Conservation (phyloP, 1,140 invertebrate genomes). For the Sweltsa coloradensis region DNA sequence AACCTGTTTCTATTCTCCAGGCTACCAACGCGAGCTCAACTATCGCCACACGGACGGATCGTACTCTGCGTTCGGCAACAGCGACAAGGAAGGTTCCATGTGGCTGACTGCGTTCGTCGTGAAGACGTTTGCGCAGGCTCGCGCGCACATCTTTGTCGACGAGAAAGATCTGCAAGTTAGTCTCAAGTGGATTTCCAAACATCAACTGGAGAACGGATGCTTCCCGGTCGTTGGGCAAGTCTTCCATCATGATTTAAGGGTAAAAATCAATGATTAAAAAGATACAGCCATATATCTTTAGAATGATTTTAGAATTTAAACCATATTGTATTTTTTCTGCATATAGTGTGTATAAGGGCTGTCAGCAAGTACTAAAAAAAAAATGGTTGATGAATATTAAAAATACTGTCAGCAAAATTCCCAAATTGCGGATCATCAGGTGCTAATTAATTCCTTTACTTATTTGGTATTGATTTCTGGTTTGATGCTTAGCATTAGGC, state of each 20-base stretch:
- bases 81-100: slow-evolving; percentile 51
- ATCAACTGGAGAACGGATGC: slow-evolving; percentile 65
- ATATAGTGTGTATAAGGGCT: no score
- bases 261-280: no score
- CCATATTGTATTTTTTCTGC: no score
- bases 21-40: slow-evolving; percentile 61
- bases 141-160: slow-evolving; percentile 52
- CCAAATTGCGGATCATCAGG: no score
- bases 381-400: no score
- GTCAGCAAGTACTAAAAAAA: no score
- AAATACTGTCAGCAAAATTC: no score
- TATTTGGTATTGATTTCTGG: no score
- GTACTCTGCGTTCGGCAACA: slow-evolving; percentile 65
- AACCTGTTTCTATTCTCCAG: slow-evolving; percentile 30
- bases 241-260: slow-evolving; percentile 63
- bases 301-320: no score
- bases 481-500: no score
- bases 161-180: slow-evolving; percentile 46
- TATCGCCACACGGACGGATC: slow-evolving; percentile 63
- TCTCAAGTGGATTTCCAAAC: slow-evolving; percentile 54
- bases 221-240: slow-evolving; percentile 63
- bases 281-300: no score
- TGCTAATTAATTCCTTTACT: no score
- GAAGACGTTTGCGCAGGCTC: slow-evolving; percentile 53
- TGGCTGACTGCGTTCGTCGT: slow-evolving; percentile 79